Base-by-base conservation (phyloP, 2,113 vertebrate genomes). In the Hirundichthys speculiger region DNA sequence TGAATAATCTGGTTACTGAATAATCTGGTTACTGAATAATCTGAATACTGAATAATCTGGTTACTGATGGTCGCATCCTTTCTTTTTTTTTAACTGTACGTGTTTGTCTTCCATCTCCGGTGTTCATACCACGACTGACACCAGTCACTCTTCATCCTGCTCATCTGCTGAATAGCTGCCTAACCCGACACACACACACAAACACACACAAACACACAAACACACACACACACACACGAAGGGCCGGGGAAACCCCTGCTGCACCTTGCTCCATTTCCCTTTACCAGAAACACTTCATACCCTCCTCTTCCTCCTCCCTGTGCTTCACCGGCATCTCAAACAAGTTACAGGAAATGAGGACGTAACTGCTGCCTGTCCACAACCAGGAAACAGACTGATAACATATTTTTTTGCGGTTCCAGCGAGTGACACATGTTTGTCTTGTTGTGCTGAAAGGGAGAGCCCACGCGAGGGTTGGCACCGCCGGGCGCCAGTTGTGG, bases 281-380 rank as follows among this genome's bases (percentile, higher is more conserved):
- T 92, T 90, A 92, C 88, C 74, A 89, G 87, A 91, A 91, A 69
- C 63, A 48, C 73, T 55, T 52, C 69, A 57, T 60, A 7, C 79
- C 70, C 64, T 66, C 34, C 55, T 75, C 80, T 63, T 76, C 77
- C 64, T 81, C 60, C 4, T 50, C 80, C 51, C 73, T 53, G 41
- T 11, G 3, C 59, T 68, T 71, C 62, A 56, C 57, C 61, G 63
- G 70, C 68, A 82, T 82, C 60, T 86, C 61, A 63, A 71, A 62
- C 64, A 64, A 74, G 71, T 89, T 88, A 90, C 86, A 88, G 83
- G 83, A 89, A 89, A 88, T 59, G 73, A 88, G 87, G 83, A 90
- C 54, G 61, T 77, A 72, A 78, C 64, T 79, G 84, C 63, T 80
- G 79, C 75, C 73, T 70, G 87, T 88, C 86, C 79, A 86, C 78